Conservation (phyloP, 2,113 vertebrate genomes). For the Phaethornis superciliosus region DNA sequence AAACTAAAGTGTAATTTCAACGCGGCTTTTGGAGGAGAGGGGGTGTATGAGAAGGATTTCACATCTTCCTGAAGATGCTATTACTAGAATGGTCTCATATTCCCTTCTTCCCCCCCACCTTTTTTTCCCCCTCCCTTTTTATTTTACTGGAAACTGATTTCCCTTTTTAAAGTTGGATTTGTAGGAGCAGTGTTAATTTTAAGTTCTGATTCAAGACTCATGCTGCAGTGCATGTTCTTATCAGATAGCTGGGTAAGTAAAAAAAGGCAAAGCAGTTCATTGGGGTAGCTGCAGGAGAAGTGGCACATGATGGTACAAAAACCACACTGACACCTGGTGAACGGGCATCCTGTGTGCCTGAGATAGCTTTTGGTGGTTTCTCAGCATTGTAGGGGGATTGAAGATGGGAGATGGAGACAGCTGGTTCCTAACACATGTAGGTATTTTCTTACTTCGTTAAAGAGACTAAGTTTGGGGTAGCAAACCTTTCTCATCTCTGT, state of each 20-base stretch:
- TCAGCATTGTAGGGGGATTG: not conserved
- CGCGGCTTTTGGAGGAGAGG: not conserved
- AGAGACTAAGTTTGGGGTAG: not conserved
- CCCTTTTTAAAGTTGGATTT: not conserved
- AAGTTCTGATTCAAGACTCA: not conserved
- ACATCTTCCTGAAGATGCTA: not conserved
- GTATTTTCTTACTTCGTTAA: not conserved
- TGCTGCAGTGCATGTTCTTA: not conserved
- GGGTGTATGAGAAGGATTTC: not conserved
- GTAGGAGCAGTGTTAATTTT: not conserved
- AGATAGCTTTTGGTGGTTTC: conserved; percentile 22
- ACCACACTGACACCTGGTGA: conserved; percentile 47
- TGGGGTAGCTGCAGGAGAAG: conserved; percentile 5
- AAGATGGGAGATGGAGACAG: conserved; percentile 9
- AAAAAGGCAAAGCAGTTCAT: not conserved
- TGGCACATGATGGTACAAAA: not conserved
- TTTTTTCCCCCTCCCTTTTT: not conserved
- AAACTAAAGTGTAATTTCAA: not conserved
- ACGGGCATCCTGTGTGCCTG: not conserved
- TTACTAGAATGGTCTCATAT: not conserved
- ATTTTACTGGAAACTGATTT: not conserved
- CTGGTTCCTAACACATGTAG: not conserved
- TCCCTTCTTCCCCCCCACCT: not conserved
- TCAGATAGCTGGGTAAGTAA: not conserved
- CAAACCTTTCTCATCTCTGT: not conserved